Evolutionary conservation across 1,140 invertebrate species (phyloP).

Genomic region (Drosophila arawakana): DNA sequence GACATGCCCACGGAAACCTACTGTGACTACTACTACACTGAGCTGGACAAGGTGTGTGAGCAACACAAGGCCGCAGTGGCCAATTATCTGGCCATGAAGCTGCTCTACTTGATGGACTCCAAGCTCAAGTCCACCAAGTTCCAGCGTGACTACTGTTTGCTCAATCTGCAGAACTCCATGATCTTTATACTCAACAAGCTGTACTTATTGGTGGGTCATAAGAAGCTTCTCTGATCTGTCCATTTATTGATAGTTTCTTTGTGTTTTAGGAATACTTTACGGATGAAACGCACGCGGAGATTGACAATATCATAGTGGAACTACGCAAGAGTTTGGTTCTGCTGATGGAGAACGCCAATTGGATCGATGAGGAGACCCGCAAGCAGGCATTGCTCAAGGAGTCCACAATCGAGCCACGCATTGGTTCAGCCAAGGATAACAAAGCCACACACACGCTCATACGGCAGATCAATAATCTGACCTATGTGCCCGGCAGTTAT

Average conservation of each 20-base stretch:
- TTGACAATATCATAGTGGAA: slow-evolving; percentile 56
- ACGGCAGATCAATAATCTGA: slow-evolving; percentile 50
- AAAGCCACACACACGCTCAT: slow-evolving; percentile 46
- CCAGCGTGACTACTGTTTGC: slow-evolving; percentile 82
- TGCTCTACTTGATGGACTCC: slow-evolving; percentile 68
- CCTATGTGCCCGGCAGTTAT: slow-evolving; percentile 36
- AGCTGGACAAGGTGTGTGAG: slow-evolving; percentile 65
- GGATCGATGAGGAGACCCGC: slow-evolving; percentile 89
- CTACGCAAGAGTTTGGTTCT: slow-evolving; percentile 87
- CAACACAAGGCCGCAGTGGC: slow-evolving; percentile 59
- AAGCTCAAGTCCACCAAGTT: slow-evolving; percentile 49
- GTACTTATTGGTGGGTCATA: slow-evolving; percentile 7
- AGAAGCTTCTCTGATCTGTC: neutral
- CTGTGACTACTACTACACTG: slow-evolving; percentile 62
- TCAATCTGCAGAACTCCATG: slow-evolving; percentile 42
- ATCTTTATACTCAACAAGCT: slow-evolving; percentile 56
- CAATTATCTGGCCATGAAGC: slow-evolving; percentile 72
- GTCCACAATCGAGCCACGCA: slow-evolving; percentile 85
- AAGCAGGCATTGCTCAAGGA: slow-evolving; percentile 86
- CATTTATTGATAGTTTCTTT: neutral
- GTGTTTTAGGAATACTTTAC: slow-evolving; percentile 55
- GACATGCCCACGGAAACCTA: neutral
- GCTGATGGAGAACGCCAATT: slow-evolving; percentile 87
- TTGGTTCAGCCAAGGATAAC: slow-evolving; percentile 87
- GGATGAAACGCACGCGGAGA: slow-evolving; percentile 40